These are phyloP conservation scores for Xyrauchen texanus DNA, from an alignment of 2,113 vertebrate species.

Conservation along the genomic window DNA sequence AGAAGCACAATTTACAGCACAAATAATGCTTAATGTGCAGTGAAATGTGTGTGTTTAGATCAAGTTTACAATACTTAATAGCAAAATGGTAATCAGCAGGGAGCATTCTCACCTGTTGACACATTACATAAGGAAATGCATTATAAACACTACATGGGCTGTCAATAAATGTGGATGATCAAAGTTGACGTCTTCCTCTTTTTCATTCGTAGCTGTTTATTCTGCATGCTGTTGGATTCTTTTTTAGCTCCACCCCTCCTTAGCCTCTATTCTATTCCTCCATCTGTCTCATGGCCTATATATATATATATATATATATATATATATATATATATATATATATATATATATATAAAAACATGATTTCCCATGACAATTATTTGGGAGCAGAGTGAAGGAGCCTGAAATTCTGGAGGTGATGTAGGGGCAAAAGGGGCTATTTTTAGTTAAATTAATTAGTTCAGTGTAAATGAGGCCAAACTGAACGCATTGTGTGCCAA, in stretches of 20 bases:
- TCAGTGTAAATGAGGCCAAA: conserved; percentile 72
- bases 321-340: too few relatives aligned
- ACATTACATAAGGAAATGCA: conserved; percentile 52
- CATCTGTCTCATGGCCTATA: conserved; percentile 56
- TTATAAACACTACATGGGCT: conserved; percentile 59
- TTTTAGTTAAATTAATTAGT: conserved; percentile 77
- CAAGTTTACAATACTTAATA: conserved; percentile 4
- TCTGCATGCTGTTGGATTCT: conserved; percentile 11
- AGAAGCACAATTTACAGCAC: conserved; percentile 8
- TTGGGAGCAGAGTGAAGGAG: conserved; percentile 25
- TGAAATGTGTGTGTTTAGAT: conserved; percentile 33
- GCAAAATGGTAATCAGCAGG: conserved; percentile 4
- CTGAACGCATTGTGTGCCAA: conserved; percentile 60
- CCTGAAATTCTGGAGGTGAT: conserved; percentile 27
- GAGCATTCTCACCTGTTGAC: conserved; percentile 56
- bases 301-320: too few relatives aligned
- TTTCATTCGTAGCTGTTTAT: conserved; percentile 23
- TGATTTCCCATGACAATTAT: conserved; percentile 54
- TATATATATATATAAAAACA: too few relatives aligned
- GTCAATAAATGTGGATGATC: conserved; percentile 55
- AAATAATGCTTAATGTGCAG: conserved; percentile 16
- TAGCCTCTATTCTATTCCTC: conserved; percentile 33
- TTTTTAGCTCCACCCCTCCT: conserved; percentile 3
- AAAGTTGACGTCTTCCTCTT: conserved; percentile 12
- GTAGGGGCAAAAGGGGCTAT: conserved; percentile 63